Conservation (phyloP, 2,797 vertebrate species). For the Anolis apletophallus region DNA sequence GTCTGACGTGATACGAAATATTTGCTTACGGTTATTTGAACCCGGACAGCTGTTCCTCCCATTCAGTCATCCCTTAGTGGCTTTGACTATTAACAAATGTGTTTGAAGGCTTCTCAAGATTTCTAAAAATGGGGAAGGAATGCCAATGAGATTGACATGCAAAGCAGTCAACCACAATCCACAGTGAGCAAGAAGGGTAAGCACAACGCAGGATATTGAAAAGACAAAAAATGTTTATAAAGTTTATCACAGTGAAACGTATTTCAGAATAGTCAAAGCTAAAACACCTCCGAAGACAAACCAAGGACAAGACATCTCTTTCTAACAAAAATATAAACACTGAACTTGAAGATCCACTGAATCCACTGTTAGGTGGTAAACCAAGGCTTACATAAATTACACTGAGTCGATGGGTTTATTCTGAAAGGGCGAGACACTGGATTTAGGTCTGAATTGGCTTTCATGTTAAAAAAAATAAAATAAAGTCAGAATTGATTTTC, state of each 20-base stretch:
- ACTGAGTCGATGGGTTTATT: no score
- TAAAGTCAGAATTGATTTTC: slow-evolving; percentile 37
- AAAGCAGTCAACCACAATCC: neutral
- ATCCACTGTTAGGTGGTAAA: no score
- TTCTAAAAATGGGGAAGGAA: neutral
- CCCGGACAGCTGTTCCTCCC: neutral
- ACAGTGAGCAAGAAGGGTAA: neutral
- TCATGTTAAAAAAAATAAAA: neutral
- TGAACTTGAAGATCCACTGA: no score
- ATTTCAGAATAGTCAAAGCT: neutral
- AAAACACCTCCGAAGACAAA: neutral
- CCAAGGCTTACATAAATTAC: no score
- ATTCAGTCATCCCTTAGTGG: neutral
- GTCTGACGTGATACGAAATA: neutral
- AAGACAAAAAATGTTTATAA: slow-evolving; percentile 52
- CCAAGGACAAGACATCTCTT: neutral
- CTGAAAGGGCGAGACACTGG: no score
- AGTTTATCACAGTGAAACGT: slow-evolving; percentile 11
- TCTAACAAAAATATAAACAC: slow-evolving; percentile 5
- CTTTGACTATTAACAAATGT: neutral
- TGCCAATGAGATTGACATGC: neutral
- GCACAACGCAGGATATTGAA: slow-evolving; percentile 15
- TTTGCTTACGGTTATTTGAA: neutral
- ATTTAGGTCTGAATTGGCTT: neutral
- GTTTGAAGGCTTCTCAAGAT: neutral